Evolutionary conservation across 2,113 vertebrate genomes (phyloP).

Genomic region (Planiliza haematocheilus): DNA sequence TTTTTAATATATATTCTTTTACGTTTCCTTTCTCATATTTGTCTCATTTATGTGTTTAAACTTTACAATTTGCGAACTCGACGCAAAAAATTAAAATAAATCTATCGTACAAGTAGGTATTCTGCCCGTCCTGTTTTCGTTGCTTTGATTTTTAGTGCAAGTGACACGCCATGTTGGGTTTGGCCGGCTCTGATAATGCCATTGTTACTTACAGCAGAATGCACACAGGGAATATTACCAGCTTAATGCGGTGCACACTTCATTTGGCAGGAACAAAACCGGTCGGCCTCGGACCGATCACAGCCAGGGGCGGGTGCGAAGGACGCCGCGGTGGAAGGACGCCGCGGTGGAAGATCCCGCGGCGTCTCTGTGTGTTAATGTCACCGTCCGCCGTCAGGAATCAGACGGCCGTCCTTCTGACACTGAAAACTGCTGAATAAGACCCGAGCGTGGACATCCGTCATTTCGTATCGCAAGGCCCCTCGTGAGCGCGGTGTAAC

Average conservation of each 20-base stretch:
- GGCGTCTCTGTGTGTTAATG: neutral
- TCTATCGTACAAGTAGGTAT: neutral
- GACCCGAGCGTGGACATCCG: conserved; percentile 26
- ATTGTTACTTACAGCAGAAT: conserved; percentile 37
- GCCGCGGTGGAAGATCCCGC: neutral
- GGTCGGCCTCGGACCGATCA: conserved; percentile 21
- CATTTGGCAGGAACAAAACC: conserved; percentile 73
- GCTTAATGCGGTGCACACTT: conserved; percentile 63
- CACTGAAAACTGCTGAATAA: conserved; percentile 34
- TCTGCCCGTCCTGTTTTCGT: neutral
- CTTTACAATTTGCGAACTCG: neutral
- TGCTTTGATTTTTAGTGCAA: neutral
- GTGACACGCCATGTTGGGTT: neutral
- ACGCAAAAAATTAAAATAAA: neutral
- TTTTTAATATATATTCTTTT: neutral
- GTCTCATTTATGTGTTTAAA: neutral
- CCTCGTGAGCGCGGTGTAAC: conserved; percentile 13
- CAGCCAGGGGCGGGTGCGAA: conserved; percentile 15
- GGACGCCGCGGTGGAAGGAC: no score
- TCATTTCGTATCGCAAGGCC: conserved; percentile 25
- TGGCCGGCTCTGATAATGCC: conserved; percentile 5
- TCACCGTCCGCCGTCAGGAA: neutral
- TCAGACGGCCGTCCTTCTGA: conserved; percentile 30
- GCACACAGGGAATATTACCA: conserved; percentile 56
- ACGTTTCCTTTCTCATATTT: neutral